Conservation (phyloP, 2,888 invertebrate species). For the Cheilosia pagana region DNA sequence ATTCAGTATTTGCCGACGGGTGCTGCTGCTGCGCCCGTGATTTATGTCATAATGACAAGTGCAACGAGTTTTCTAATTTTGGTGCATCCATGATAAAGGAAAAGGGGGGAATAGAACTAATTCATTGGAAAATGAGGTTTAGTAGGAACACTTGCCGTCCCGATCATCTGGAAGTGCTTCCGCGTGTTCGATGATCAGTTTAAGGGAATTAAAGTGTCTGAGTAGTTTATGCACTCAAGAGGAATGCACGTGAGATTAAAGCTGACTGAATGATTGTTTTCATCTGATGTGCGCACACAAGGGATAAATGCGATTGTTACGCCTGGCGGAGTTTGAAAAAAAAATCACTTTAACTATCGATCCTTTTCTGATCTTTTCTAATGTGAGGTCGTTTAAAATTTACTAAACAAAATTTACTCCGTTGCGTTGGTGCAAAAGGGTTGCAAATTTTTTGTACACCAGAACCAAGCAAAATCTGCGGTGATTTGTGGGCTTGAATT, state of each 20-base stretch:
- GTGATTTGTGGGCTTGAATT: too few relatives aligned
- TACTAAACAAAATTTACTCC: too few relatives aligned
- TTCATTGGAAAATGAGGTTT: not conserved
- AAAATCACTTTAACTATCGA: not conserved
- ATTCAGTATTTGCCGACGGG: constrained; percentile 12
- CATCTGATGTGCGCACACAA: not conserved
- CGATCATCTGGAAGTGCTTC: constrained; percentile 34
- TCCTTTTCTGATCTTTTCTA: too few relatives aligned
- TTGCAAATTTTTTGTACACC: too few relatives aligned
- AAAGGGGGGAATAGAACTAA: constrained; percentile 11
- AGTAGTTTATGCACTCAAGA: not conserved
- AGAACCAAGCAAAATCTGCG: too few relatives aligned
- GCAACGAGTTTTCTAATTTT: constrained; percentile 57
- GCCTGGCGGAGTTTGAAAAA: not conserved
- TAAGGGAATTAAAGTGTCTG: constrained; percentile 26
- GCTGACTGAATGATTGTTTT: not conserved
- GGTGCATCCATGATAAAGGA: too few relatives aligned
- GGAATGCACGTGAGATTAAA: not conserved
- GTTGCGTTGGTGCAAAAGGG: too few relatives aligned
- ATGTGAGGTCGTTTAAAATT: too few relatives aligned
- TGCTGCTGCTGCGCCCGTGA: constrained; percentile 26
- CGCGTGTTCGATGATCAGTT: constrained; percentile 43
- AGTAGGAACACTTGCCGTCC: constrained; percentile 14
- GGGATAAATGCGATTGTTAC: not conserved
- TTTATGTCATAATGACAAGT: constrained; percentile 61